Evolutionary conservation across 2,113 vertebrate species (phyloP).

Genomic region (Dipodomys merriami): DNA sequence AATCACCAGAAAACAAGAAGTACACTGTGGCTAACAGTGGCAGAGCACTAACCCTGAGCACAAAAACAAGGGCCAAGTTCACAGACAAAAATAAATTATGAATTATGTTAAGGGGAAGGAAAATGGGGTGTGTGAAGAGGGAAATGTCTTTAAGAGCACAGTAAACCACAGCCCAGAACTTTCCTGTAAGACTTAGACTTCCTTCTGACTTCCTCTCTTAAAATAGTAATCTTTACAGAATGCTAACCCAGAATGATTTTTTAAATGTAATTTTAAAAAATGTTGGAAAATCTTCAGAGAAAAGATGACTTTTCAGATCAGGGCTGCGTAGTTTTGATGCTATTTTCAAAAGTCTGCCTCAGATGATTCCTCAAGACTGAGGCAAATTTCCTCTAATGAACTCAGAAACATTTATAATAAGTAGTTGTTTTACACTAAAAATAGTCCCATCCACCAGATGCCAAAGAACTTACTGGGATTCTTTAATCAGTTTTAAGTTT

Average conservation of each 20-base stretch:
- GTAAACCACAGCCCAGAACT: not conserved
- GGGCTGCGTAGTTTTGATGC: not conserved
- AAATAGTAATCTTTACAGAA: not conserved
- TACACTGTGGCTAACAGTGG: no score
- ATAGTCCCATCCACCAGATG: no score
- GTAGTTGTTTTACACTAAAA: not conserved
- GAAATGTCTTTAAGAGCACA: not conserved
- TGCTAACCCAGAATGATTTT: not conserved
- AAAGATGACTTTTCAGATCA: not conserved
- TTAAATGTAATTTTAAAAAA: not conserved
- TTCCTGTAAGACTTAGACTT: not conserved
- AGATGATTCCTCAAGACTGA: not conserved
- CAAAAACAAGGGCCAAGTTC: not conserved
- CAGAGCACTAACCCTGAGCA: no score
- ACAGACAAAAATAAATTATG: not conserved
- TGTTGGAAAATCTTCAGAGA: constrained; percentile 26
- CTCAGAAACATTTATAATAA: not conserved
- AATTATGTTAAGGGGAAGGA: not conserved
- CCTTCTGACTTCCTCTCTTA: not conserved
- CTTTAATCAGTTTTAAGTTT: not conserved
- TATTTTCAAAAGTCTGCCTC: not conserved
- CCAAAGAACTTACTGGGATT: not conserved
- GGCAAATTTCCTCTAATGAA: not conserved
- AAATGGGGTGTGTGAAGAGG: not conserved
- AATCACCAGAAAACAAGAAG: no score